These are phyloP conservation scores for Fistularia commersonii DNA, from an alignment of 2,797 vertebrate species.

Conservation along the genomic window DNA sequence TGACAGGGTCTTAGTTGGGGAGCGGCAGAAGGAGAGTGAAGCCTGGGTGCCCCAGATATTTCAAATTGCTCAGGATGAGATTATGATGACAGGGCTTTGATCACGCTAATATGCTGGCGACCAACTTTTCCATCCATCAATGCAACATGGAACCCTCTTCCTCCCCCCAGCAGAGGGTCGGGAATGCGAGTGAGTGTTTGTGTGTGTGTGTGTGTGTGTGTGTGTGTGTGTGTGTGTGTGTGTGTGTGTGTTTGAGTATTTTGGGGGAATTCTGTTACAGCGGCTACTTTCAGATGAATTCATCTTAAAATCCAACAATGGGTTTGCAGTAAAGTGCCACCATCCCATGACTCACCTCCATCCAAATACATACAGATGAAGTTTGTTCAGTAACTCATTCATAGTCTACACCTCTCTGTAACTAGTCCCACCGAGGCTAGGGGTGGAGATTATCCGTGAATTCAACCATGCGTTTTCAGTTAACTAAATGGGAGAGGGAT, in stretches of 20 bases:
- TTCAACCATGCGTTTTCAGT: no score
- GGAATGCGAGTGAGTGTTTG: neutral
- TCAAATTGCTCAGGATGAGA: slow-evolving; percentile 45
- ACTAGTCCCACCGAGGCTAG: no score
- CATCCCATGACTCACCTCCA: no score
- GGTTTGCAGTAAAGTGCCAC: no score
- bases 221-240: neutral
- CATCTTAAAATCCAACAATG: no score
- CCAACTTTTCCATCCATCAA: slow-evolving; percentile 24
- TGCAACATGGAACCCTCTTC: slow-evolving; percentile 34
- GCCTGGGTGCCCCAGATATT: slow-evolving; percentile 46
- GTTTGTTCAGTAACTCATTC: no score
- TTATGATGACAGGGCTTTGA: slow-evolving; percentile 52
- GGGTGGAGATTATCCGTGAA: no score
- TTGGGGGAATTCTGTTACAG: no score
- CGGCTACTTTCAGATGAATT: no score
- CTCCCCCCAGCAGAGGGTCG: slow-evolving; percentile 33
- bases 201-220: neutral
- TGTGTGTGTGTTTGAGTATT: neutral
- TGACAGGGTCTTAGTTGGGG: slow-evolving; percentile 21
- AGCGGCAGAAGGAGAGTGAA: slow-evolving; percentile 45
- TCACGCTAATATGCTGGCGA: slow-evolving; percentile 49
- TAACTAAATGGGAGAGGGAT: no score
- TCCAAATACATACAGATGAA: no score
- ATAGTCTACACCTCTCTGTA: no score